These are phyloP conservation scores for Microplitis deprimator DNA, from an alignment of 2,888 invertebrate genomes.

Conservation along the genomic window DNA sequence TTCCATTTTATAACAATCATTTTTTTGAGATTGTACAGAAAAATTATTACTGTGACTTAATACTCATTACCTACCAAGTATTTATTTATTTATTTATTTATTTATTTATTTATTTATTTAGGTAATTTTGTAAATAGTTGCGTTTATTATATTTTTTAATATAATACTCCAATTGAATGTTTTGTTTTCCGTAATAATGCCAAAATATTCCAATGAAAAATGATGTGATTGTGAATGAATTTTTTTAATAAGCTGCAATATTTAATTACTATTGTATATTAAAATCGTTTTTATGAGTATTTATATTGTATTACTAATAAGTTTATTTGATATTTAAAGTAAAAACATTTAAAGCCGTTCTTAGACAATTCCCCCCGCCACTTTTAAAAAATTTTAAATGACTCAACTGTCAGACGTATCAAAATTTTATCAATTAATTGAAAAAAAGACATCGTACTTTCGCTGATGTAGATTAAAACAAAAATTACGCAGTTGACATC, in stretches of 20 bases:
- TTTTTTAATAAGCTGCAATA: constrained; percentile 25
- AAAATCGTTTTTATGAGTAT: constrained; percentile 49
- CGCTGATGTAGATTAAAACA: too few species aligned
- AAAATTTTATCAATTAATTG: too few species aligned
- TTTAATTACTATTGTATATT: constrained; percentile 54
- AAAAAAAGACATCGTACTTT: too few species aligned
- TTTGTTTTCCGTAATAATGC: constrained; percentile 11
- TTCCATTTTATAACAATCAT: not conserved
- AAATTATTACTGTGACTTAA: not conserved
- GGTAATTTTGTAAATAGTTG: constrained; percentile 12
- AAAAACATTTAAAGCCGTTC: constrained; percentile 8
- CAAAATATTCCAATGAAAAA: constrained; percentile 20
- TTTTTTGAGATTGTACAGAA: not conserved
- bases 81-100: constrained; percentile 9
- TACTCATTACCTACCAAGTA: not conserved
- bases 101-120: constrained; percentile 18
- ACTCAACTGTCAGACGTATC: too few species aligned
- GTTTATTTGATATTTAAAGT: constrained; percentile 1
- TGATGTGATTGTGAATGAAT: constrained; percentile 1
- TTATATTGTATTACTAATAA: constrained; percentile 48
- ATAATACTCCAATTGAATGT: constrained; percentile 5
- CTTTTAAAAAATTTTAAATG: too few species aligned
- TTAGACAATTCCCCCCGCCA: too few species aligned
- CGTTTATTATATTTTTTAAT: not conserved
- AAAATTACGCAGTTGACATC: too few species aligned